Base-by-base conservation (phyloP, 2,888 invertebrate species). In the Crematogaster levior region DNA sequence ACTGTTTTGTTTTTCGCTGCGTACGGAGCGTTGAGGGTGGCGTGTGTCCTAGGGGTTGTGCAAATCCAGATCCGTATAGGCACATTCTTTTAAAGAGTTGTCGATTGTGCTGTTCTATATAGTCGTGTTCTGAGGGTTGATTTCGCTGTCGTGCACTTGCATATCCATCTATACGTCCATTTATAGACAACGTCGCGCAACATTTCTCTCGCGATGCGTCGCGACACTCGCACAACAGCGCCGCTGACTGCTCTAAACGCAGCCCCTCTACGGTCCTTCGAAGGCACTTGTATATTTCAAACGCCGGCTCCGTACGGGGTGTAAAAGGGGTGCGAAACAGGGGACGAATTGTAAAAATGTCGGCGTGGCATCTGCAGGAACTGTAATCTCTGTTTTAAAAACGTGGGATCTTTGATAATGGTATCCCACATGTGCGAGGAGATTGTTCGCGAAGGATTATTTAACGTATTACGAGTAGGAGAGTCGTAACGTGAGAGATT, bases 21-120 rank as follows among this genome's bases (percentile, higher is more conserved):
- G 90, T 88, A 84, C 87, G 79, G 85, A 86, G 18, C 37, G 24
- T 73, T 15, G 87, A 84, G 87, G 79, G 80, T 74, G 80, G 83
- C 81, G 84, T 84, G 88, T 89, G 88, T 90, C 83, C 88, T 86
- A 84, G 88, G 90, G 90, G 91, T 66, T 21, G 91, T 89, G 91
- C 89, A 91, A 91, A 91, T 89, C 86, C 87, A 82, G 86, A 84
- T 88, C 90, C 92, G 91, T 90, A 92, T 90, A 92, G 92, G 91
- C 43, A 3, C 92, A 93, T 93, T 93, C 93, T 93, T 92, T 91
- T 89, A 90, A 91, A 92, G 91, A 93, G 92, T 91, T 92, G 93
- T 93, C 94, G 93, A 94, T 94, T 94, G 94, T 94, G 91, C 90
- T 90, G 89, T 90, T 92, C 91, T 93, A 89, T 93, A 90, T 87